Conservation (phyloP, 2,113 vertebrate genomes). For the Cepphus grylle region DNA sequence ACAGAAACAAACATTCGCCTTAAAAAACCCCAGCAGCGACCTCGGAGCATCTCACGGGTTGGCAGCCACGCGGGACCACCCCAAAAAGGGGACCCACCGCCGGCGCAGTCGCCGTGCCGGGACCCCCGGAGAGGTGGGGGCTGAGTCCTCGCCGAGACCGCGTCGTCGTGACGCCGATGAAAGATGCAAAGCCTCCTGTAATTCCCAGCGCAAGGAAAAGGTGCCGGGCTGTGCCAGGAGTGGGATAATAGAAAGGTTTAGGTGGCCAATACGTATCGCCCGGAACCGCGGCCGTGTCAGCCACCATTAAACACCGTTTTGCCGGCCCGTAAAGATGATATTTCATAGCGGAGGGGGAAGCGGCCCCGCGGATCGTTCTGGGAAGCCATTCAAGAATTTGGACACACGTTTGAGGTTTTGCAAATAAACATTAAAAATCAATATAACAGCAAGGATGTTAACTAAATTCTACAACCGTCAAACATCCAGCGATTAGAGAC, state of each 20-base stretch:
- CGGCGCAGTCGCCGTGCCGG: accelerated
- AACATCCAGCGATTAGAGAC: neutral
- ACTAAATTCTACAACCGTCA: neutral
- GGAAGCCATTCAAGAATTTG: conserved; percentile 34
- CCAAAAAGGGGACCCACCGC: neutral
- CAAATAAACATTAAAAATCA: conserved; percentile 53
- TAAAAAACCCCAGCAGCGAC: neutral
- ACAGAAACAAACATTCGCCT: neutral
- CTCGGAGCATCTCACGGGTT: neutral
- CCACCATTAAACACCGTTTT: conserved; percentile 27
- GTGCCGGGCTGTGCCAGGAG: conserved; percentile 48
- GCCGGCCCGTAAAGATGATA: conserved; percentile 10
- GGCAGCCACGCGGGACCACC: neutral
- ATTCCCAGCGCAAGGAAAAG: conserved; percentile 17
- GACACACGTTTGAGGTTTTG: neutral
- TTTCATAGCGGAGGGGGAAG: neutral
- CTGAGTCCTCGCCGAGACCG: neutral
- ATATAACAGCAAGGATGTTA: conserved; percentile 1
- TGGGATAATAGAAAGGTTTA: conserved; percentile 27
- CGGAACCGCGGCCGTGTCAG: conserved; percentile 23
- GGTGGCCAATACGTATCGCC: conserved; percentile 27
- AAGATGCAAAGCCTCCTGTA: neutral
- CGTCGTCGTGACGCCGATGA: neutral
- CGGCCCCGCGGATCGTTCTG: neutral
- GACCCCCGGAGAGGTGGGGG: neutral